phyloP scores from a whole-genome alignment of 2,113 vertebrate species.

The crab-eating macaque (Macaca fascicularis) region DNA sequence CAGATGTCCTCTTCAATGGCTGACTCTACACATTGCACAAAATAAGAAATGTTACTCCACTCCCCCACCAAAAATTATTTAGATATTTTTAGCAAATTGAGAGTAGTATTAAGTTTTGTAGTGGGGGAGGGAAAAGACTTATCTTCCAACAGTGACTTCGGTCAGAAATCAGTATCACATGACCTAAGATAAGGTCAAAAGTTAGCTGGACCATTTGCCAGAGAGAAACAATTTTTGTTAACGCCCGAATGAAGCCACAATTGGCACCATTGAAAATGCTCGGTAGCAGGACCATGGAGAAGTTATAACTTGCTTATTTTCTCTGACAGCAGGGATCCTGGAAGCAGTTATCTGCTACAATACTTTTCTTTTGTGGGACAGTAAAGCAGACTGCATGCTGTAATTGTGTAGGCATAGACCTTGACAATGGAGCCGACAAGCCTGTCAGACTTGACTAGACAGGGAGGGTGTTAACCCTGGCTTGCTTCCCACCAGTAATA shows the following conservation, averaged over 20 bases:
- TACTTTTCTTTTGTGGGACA: constrained; percentile 54
- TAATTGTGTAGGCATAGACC: constrained; percentile 40
- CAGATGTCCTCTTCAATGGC: not conserved
- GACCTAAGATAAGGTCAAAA: not conserved
- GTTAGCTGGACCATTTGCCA: not conserved
- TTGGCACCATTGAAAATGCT: not conserved
- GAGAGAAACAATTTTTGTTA: not conserved
- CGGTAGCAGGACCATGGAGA: not conserved
- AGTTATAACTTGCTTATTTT: constrained; percentile 65
- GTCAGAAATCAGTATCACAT: not conserved
- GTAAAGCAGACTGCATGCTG: not conserved
- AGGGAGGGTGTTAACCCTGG: not conserved
- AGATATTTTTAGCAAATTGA: not conserved
- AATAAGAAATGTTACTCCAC: not conserved
- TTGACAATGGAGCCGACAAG: constrained; percentile 56
- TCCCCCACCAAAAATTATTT: not conserved
- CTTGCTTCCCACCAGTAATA: not conserved
- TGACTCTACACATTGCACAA: not conserved
- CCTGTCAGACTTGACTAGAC: constrained; percentile 42
- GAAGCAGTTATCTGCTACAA: constrained; percentile 62
- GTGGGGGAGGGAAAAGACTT: not conserved
- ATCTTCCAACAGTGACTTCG: not conserved
- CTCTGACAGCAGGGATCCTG: constrained; percentile 61
- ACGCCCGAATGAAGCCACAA: not conserved
- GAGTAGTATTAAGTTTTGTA: not conserved